Evolutionary conservation across 35 echinoderm and acorn worm genomes (phyloP).

Genomic region (Heliocidaris erythrogramma): DNA sequence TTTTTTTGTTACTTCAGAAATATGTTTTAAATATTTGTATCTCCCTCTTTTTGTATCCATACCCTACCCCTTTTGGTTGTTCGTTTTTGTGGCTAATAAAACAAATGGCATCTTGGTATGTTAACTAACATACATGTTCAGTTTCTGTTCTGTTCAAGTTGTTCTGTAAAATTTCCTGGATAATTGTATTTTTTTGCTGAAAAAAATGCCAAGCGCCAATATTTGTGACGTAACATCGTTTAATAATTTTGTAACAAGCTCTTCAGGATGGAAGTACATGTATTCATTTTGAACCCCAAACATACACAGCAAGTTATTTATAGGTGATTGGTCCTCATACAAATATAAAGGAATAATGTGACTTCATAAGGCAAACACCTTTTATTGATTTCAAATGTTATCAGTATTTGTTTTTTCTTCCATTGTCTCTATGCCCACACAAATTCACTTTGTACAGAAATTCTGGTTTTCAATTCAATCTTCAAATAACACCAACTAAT

Average conservation of each 20-base stretch:
- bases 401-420: background rate
- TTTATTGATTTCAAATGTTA: background rate
- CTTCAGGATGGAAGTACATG: too few relatives aligned
- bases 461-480: background rate
- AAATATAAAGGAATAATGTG: background rate
- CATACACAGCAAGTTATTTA: too few relatives aligned
- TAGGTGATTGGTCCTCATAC: too few relatives aligned
- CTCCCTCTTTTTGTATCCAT: background rate
- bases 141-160: background rate
- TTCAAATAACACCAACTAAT: background rate
- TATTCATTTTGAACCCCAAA: too few relatives aligned
- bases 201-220: too few relatives aligned
- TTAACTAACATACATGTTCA: background rate
- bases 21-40: background rate
- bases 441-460: constrained; percentile 1
- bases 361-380: background rate
- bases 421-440: background rate
- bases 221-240: too few relatives aligned
- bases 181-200: too few relatives aligned
- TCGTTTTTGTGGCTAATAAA: constrained; percentile 27
- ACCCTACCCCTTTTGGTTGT: background rate
- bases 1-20: background rate
- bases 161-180: too few relatives aligned
- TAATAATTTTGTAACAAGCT: too few relatives aligned
- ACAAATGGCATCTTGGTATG: constrained; percentile 27